phyloP scores from a whole-genome alignment of 2,113 vertebrate species.

The Raja brachyura region DNA sequence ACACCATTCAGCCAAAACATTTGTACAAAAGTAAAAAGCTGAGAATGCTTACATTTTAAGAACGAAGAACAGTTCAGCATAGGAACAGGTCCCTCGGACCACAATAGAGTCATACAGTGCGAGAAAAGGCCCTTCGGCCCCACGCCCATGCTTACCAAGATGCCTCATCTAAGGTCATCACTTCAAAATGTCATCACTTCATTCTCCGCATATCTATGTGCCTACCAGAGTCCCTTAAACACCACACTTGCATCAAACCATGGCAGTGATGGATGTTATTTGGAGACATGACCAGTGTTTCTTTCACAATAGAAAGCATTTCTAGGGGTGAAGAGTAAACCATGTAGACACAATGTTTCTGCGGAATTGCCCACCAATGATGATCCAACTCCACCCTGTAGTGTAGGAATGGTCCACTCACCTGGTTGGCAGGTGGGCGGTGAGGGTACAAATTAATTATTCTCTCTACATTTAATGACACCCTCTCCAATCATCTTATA shows the following conservation, averaged over 20 bases:
- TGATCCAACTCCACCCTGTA: background rate
- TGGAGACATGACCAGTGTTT: background rate
- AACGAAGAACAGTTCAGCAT: no score
- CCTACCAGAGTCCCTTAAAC: no score
- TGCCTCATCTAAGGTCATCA: no score
- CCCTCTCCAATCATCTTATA: background rate
- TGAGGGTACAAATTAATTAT: background rate
- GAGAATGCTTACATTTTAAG: no score
- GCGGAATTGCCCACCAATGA: background rate
- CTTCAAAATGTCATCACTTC: no score
- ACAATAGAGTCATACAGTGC: no score
- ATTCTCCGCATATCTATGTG: no score
- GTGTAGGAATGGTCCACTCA: background rate
- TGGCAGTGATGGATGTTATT: background rate
- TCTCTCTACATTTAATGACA: background rate
- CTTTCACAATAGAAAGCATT: background rate
- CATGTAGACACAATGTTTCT: background rate
- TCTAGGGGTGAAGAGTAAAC: background rate
- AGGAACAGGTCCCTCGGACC: no score
- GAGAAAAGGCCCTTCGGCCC: no score
- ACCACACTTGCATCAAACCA: background rate
- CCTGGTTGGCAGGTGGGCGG: background rate
- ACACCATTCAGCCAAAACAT: no score
- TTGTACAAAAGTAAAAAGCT: no score
- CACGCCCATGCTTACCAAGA: no score